Conservation (phyloP, 2,797 vertebrate genomes). For the Xenopus petersii region DNA sequence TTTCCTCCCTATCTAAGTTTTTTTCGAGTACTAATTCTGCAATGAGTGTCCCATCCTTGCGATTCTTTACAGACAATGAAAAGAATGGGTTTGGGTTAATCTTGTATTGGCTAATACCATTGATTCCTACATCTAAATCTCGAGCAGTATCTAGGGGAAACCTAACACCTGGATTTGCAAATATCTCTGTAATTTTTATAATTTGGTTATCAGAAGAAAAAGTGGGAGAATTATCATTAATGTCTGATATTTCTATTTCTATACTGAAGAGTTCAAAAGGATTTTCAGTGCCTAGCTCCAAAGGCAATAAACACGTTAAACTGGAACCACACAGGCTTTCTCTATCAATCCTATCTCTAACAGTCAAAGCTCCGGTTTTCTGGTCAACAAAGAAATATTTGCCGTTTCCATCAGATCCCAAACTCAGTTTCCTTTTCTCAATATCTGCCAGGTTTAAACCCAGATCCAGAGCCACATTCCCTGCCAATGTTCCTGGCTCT, state of each 20-base stretch:
- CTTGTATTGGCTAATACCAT: constrained; percentile 82
- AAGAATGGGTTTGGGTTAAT: constrained; percentile 81
- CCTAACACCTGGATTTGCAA: constrained; percentile 74
- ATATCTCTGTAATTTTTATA: constrained; percentile 81
- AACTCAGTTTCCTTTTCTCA: constrained; percentile 70
- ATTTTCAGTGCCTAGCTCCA: constrained; percentile 80
- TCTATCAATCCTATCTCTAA: constrained; percentile 84
- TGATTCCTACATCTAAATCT: constrained; percentile 89
- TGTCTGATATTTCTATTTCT: constrained; percentile 84
- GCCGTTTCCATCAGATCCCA: constrained; percentile 74
- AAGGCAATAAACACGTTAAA: constrained; percentile 72
- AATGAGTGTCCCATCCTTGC: constrained; percentile 70
- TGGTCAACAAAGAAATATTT: constrained; percentile 83
- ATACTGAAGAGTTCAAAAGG: constrained; percentile 81
- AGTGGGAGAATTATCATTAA: constrained; percentile 89
- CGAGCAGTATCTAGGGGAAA: constrained; percentile 89
- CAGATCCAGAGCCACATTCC: constrained; percentile 63
- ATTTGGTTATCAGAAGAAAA: constrained; percentile 74
- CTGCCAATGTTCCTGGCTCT: constrained; percentile 50
- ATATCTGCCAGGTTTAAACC: constrained; percentile 75
- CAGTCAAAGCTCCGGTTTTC: constrained; percentile 76
- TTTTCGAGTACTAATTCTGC: too few relatives aligned
- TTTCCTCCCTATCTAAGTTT: too few relatives aligned
- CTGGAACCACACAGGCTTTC: constrained; percentile 81
- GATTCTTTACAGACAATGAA: constrained; percentile 77